Conservation (phyloP, 2,888 invertebrate genomes). For the Cerastis rubricosa region DNA sequence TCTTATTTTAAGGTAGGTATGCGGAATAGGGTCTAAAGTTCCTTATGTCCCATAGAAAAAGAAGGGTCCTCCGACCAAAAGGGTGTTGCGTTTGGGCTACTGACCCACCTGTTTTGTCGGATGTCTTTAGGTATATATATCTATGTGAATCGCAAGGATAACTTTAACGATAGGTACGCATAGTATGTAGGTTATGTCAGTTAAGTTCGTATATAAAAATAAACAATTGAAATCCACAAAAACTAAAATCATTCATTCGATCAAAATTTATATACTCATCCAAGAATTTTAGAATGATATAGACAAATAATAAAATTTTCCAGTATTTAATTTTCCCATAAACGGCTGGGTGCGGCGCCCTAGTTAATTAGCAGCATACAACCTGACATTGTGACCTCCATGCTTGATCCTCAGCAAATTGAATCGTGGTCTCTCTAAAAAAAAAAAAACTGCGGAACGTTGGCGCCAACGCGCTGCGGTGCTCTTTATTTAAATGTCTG, state of each 20-base stretch:
- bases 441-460: conserved; percentile 87
- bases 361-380: conserved; percentile 67
- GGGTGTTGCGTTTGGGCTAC: neutral
- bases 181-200: neutral
- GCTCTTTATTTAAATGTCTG: conserved; percentile 87
- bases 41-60: neutral
- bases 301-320: neutral
- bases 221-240: neutral
- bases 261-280: neutral
- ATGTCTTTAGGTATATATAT: neutral
- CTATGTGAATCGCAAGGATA: neutral
- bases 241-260: neutral
- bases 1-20: neutral
- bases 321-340: conserved; percentile 26
- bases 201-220: neutral
- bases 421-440: conserved; percentile 87
- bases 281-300: neutral
- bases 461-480: conserved; percentile 89
- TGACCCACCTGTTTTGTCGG: neutral
- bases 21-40: neutral
- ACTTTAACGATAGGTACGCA: neutral
- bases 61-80: neutral
- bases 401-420: conserved; percentile 85
- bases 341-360: conserved; percentile 32
- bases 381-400: conserved; percentile 78